Evolutionary conservation across 2,797 vertebrate genomes (phyloP).

Genomic region (Tenualosa ilisha): DNA sequence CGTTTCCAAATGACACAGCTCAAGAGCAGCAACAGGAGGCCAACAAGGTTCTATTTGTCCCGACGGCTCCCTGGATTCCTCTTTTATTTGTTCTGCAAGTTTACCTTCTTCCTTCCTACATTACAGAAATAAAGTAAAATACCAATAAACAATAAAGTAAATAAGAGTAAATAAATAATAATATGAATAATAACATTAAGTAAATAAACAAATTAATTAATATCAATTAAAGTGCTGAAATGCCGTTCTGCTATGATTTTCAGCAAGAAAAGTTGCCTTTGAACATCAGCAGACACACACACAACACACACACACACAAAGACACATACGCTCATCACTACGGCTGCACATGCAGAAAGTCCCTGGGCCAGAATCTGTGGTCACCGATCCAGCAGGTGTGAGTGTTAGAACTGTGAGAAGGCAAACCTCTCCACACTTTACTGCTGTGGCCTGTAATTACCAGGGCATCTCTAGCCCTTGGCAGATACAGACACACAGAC

Average conservation of each 20-base stretch:
- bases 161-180: too few relatives aligned
- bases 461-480: slow-evolving; percentile 32
- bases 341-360: not conserved
- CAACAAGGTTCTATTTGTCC: not conserved
- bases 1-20: not conserved
- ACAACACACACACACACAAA: not conserved
- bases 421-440: not conserved
- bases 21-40: not conserved
- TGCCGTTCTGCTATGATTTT: not conserved
- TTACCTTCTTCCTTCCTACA: not conserved
- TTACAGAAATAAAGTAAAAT: too few relatives aligned
- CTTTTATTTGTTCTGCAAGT: not conserved
- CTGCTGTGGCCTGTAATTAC: slow-evolving; percentile 59
- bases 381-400: not conserved
- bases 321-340: not conserved
- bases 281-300: not conserved
- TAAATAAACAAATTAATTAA: too few relatives aligned
- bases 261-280: not conserved
- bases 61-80: not conserved
- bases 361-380: not conserved
- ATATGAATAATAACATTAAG: too few relatives aligned
- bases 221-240: not conserved
- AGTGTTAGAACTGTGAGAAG: not conserved
- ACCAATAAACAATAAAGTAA: too few relatives aligned
- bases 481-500: slow-evolving; percentile 12